phyloP scores from a whole-genome alignment of 2,797 vertebrate species.

The Podarcis siculus region DNA sequence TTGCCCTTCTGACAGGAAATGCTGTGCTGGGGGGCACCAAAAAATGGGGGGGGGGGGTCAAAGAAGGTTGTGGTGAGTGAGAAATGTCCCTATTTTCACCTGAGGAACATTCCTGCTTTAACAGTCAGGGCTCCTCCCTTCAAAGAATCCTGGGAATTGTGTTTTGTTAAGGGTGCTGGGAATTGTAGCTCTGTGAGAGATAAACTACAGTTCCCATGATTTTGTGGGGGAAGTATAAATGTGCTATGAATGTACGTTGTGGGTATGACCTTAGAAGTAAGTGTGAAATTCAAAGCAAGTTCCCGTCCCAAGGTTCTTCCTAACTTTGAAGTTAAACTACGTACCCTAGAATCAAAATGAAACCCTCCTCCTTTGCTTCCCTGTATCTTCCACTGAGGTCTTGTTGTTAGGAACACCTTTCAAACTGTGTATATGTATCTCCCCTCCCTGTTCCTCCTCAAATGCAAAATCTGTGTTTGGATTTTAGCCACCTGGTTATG shows the following conservation, averaged over 20 bases:
- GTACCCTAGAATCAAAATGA: slow-evolving; percentile 41
- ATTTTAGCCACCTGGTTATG: slow-evolving; percentile 81
- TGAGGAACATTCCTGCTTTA: no score
- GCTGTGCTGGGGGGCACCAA: no score
- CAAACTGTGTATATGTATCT: slow-evolving; percentile 48
- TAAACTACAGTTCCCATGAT: no score
- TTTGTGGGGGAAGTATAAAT: no score
- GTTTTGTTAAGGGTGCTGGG: no score
- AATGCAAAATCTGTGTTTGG: slow-evolving; percentile 66
- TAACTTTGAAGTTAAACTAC: neutral
- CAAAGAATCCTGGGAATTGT: no score
- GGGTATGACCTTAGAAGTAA: neutral
- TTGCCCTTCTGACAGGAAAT: no score
- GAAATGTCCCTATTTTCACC: no score
- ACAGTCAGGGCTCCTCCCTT: no score
- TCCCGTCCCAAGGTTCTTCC: neutral
- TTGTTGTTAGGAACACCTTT: slow-evolving; percentile 33
- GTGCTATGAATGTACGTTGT: neutral
- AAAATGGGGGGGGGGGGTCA: no score
- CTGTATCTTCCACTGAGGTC: slow-evolving; percentile 43
- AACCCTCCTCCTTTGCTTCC: neutral
- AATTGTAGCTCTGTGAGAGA: no score
- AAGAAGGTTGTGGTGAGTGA: no score
- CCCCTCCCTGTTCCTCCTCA: slow-evolving; percentile 16
- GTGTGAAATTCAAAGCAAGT: neutral